Conservation (phyloP, 2,113 vertebrate genomes). For the Orientallactaga bullata region DNA sequence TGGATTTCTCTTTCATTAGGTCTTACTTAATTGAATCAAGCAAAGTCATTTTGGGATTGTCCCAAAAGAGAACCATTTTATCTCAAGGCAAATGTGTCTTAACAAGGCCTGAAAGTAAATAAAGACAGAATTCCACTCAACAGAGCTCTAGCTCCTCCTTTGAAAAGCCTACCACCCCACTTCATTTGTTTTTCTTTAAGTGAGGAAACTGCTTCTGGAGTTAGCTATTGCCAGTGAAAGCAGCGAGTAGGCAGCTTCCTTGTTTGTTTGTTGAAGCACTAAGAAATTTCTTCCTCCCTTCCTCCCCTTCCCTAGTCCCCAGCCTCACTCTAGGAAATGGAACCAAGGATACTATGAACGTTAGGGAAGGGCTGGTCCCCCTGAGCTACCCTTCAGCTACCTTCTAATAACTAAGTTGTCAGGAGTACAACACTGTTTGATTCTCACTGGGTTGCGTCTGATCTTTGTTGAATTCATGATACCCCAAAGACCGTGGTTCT, state of each 20-base stretch:
- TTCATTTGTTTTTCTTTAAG: constrained; percentile 37
- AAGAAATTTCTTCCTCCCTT: neutral
- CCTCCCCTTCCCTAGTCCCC: neutral
- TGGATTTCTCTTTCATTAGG: constrained; percentile 68
- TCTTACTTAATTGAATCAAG: constrained; percentile 70
- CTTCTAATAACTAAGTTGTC: neutral
- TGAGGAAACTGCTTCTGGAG: constrained; percentile 45
- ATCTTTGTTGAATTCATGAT: neutral
- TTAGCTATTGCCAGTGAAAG: constrained; percentile 61
- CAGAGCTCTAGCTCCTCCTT: neutral
- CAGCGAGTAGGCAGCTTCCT: constrained; percentile 25
- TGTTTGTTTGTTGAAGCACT: constrained; percentile 20
- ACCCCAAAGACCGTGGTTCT: neutral
- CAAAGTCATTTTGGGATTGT: constrained; percentile 62
- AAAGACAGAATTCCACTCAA: constrained; percentile 41
- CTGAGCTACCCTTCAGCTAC: neutral
- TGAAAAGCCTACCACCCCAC: neutral
- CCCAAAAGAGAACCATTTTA: constrained; percentile 74
- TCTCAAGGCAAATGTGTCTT: constrained; percentile 68
- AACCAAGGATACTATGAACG: neutral
- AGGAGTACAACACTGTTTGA: neutral
- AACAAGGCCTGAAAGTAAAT: constrained; percentile 64
- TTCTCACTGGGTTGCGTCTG: neutral
- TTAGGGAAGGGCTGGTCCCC: neutral
- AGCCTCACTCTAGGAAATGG: no score